phyloP scores from a whole-genome alignment of 2,797 vertebrate species.

The Bradypus variegatus region DNA sequence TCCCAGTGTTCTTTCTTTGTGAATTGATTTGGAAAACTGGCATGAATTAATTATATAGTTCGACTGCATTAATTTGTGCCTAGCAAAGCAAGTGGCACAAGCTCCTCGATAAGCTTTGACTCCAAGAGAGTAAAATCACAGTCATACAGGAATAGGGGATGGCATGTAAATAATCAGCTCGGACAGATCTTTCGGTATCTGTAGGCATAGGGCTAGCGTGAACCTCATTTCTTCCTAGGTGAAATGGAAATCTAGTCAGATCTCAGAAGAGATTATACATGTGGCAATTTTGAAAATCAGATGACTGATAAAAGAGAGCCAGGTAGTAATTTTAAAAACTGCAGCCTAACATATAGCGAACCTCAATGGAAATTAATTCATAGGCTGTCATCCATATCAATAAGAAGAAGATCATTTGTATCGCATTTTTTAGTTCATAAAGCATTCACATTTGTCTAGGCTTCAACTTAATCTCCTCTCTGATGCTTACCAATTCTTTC shows the following conservation, averaged over 20 bases:
- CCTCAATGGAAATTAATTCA: slow-evolving; percentile 31
- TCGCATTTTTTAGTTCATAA: slow-evolving; percentile 19
- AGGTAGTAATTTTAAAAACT: slow-evolving; percentile 10
- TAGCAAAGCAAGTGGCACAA: slow-evolving; percentile 70
- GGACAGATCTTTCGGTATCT: slow-evolving; percentile 57
- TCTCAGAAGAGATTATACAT: slow-evolving; percentile 55
- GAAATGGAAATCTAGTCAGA: slow-evolving; percentile 54
- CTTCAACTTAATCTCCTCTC: background rate
- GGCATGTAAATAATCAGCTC: slow-evolving; percentile 59
- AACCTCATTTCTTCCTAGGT: slow-evolving; percentile 20
- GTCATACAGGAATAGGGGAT: slow-evolving; percentile 40
- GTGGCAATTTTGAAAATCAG: slow-evolving; percentile 65
- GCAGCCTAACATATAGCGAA: background rate
- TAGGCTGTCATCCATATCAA: background rate
- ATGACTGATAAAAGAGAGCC: slow-evolving; percentile 30
- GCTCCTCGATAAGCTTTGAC: slow-evolving; percentile 54
- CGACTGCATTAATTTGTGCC: slow-evolving; percentile 65
- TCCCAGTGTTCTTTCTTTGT: slow-evolving; percentile 66
- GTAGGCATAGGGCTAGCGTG: background rate
- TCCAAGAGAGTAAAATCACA: slow-evolving; percentile 58
- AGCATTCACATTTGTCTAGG: background rate
- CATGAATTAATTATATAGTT: slow-evolving; percentile 69
- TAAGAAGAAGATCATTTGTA: background rate
- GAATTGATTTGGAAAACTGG: slow-evolving; percentile 69
- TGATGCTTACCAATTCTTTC: background rate